Conservation (phyloP, 2,888 invertebrate genomes). For the Hedya salicella region DNA sequence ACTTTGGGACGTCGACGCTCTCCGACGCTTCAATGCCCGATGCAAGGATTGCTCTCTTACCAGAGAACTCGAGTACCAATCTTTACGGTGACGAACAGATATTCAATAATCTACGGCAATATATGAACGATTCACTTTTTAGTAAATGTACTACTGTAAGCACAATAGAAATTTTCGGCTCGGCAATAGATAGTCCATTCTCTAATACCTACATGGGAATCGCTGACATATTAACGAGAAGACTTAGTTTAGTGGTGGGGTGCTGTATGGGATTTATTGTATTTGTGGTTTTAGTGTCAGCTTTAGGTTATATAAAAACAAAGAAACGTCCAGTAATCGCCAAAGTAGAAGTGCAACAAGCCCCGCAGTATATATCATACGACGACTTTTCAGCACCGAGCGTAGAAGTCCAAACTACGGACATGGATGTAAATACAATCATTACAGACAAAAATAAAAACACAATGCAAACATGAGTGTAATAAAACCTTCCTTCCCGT, state of each 20-base stretch:
- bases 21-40: slow-evolving; percentile 77
- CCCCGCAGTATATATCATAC: slow-evolving; percentile 93
- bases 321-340: slow-evolving; percentile 92
- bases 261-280: slow-evolving; percentile 94
- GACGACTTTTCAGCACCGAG: slow-evolving; percentile 76
- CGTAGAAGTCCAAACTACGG: slow-evolving; percentile 73
- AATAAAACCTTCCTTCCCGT: slow-evolving; percentile 49
- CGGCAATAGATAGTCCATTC: slow-evolving; percentile 82
- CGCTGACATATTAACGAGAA: slow-evolving; percentile 90
- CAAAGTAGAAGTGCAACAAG: slow-evolving; percentile 88
- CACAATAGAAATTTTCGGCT: slow-evolving; percentile 89
- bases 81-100: slow-evolving; percentile 87
- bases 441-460: slow-evolving; percentile 73
- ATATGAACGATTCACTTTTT: slow-evolving; percentile 88
- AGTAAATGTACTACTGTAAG: slow-evolving; percentile 91
- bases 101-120: slow-evolving; percentile 69
- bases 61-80: slow-evolving; percentile 68
- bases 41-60: slow-evolving; percentile 78
- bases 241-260: slow-evolving; percentile 93
- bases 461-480: slow-evolving; percentile 64
- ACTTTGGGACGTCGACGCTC: slow-evolving; percentile 79
- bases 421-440: slow-evolving; percentile 76
- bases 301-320: slow-evolving; percentile 92
- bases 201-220: slow-evolving; percentile 89
- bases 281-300: slow-evolving; percentile 93